Evolutionary conservation across 64 coral and sea anemone species (phyloP), one percentile per base, ranked within the genome.

Genomic region (Pocillopora verrucosa): DNA sequence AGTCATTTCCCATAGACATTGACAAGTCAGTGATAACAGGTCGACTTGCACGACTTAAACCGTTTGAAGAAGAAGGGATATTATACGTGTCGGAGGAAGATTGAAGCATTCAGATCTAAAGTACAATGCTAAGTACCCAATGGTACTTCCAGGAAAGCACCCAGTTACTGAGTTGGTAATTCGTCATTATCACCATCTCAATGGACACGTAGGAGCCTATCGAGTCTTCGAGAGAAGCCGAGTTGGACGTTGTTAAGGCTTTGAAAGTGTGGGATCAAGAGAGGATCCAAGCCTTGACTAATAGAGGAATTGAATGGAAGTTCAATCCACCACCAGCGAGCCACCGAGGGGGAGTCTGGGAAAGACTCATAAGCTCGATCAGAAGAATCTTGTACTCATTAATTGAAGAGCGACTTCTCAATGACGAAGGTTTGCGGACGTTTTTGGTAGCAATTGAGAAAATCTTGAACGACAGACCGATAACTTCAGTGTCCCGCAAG

Each of bases 311-410:
- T 4, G 64, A 83, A 4, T 83, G 89, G 89, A 62, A 90, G 45
- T 90, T 90, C 24, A 83, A 90, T 11, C 89, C 89, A 20, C 89
- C 89, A 3, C 68, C 89, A 13, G 89, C 75, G 9, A 88, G 87
- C 60, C 59, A 88, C 36, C 87, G 78, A 78, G 87, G 87, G 19
- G 61, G 87, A 15, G 87, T 78, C 0, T 88, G 87, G 87, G 87
- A 77, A 14, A 56, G 87, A 57, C 87, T 88, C 11, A 88, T 92
- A 20, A 77, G 85, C 51, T 92, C 91, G 22, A 84, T 87, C 19
- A 81, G 76, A 92, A 76, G 91, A 80, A 87, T 87, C 64, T 77
- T 92, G 77, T 75, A 68, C 72, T 91, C 74, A 38, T 56, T 91
- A 73, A 80, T 92, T 14, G 90, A 82, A 67, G 90, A 79, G 59